Base-by-base conservation (phyloP, 2,113 vertebrate genomes). In the Coregonus clupeaformis region DNA sequence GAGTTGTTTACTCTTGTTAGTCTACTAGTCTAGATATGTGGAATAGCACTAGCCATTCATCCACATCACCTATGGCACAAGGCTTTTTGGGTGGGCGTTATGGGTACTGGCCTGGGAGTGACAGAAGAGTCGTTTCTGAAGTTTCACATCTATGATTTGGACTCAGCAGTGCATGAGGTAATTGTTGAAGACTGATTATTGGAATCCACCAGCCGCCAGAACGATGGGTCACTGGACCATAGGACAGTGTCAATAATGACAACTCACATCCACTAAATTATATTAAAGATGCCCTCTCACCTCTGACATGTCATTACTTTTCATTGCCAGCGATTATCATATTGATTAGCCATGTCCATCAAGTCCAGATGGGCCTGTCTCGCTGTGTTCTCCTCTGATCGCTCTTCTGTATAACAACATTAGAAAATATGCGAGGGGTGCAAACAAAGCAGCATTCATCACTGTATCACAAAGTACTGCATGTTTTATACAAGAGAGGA, bases 391-490 rank as follows among this genome's bases (percentile, higher is more conserved):
- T 52, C 16, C 45, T 72, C n/a, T 42, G 3, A 24, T 13, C n/a
- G 1, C 57, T 22, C 57, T 22, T 16, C n/a, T 60, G 57, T 60
- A 24, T 9, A 22, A 5, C 47, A n/a, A 24, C 25, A 13, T 47
- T 60, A 12, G 67, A 67, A 36, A 32, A 60, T 30, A 49, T 68
- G 32, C 62, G 63, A 69, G 67, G 6, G 9, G 36, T 22, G 49
- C 45, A 42, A 47, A 36, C 64, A 65, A 70, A 75, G 73, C 3
- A 14, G 36, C 64, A 75, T 77, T 76, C 22, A 49, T 65, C 68
- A 25, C 47, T 6, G 1, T 45, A 22, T 22, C 30, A 18, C 29
- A 68, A 22, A 30, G 65, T 75, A 20, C 42, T 67, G 66, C 32
- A 24, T 47, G 67, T 70, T 69, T 69, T 32, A 30, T 6, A 71